Conservation (phyloP, 2,113 vertebrate species). For the Aptenodytes forsteri region DNA sequence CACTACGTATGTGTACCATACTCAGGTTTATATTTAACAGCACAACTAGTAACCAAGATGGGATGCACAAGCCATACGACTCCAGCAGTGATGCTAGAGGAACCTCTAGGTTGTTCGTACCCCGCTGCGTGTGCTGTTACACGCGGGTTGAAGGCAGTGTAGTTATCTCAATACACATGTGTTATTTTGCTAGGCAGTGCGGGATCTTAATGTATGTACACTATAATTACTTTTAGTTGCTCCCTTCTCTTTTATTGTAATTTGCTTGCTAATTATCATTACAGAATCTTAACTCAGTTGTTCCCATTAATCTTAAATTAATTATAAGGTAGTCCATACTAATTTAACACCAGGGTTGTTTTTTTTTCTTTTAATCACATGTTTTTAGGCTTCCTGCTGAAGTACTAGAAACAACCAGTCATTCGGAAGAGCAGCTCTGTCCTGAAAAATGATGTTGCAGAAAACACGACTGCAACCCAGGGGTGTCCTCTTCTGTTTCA, state of each 20-base stretch:
- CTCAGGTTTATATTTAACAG: background rate
- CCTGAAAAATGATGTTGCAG: background rate
- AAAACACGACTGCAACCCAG: background rate
- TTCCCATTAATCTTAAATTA: constrained; percentile 61
- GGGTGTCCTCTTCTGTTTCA: background rate
- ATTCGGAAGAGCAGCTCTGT: background rate
- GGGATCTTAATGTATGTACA: constrained; percentile 34
- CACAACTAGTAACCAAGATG: background rate
- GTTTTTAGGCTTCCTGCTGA: background rate
- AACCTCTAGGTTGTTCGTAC: background rate
- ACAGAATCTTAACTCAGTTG: constrained; percentile 42
- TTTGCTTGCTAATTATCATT: constrained; percentile 57
- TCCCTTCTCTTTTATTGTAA: constrained; percentile 46
- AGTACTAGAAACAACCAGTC: background rate
- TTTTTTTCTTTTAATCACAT: constrained; percentile 15
- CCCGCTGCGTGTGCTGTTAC: background rate
- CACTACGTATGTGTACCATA: fast-evolving
- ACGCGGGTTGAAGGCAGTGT: background rate
- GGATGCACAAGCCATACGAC: background rate
- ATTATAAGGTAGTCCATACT: constrained; percentile 53
- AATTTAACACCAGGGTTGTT: constrained; percentile 29
- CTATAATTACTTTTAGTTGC: constrained; percentile 57
- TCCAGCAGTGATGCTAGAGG: background rate
- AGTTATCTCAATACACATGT: background rate
- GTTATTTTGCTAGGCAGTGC: constrained; percentile 44